These are phyloP conservation scores for Sitta europaea DNA, from an alignment of 2,113 vertebrate species.

Conservation along the genomic window DNA sequence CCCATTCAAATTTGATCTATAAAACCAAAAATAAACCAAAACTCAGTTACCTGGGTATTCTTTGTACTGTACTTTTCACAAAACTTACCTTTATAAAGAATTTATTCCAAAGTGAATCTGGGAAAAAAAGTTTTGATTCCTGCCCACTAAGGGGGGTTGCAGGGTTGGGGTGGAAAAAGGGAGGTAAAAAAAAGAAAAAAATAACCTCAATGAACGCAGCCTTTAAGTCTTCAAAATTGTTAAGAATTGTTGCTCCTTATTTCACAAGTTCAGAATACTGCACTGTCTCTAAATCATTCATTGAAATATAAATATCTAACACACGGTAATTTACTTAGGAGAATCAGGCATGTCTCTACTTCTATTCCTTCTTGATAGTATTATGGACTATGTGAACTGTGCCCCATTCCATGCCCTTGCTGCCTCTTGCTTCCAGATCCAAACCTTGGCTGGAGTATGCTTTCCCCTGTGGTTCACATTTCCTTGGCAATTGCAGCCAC, in stretches of 20 bases:
- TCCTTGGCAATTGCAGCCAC: not conserved
- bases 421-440: not conserved
- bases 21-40: not conserved
- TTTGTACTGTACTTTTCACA: not conserved
- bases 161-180: not conserved
- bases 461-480: not conserved
- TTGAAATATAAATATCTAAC: not conserved
- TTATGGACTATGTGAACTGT: not conserved
- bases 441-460: not conserved
- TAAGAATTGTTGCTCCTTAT: not conserved
- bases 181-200: no score
- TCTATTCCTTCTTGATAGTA: not conserved
- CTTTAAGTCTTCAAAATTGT: not conserved
- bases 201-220: not conserved
- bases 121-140: not conserved
- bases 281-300: not conserved
- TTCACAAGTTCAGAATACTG: not conserved
- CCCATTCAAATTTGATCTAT: not conserved
- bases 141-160: accelerated
- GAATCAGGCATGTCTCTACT: not conserved
- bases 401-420: not conserved
- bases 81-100: not conserved
- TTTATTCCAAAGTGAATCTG: not conserved
- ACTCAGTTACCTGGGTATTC: not conserved
- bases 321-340: not conserved